Evolutionary conservation across 2,888 invertebrate species (phyloP), one percentile per base, ranked within the genome.

Genomic region (Cataglyphis albicans): DNA sequence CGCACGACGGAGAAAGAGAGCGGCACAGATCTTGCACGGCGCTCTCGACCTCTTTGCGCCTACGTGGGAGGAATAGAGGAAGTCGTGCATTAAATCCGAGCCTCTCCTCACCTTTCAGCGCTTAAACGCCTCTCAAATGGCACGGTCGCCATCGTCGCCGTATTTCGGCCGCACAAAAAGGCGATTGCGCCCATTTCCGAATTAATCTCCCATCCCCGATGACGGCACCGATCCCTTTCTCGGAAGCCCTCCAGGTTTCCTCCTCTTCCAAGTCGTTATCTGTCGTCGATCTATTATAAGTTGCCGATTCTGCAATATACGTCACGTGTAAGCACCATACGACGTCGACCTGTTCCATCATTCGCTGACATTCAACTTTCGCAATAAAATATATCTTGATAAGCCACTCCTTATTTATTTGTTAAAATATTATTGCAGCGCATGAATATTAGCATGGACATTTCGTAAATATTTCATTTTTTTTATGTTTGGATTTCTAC

Each of bases 21-120:
- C 67, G 85, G 74, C 76, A 82, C 82, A 61, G 81, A 84, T 85
- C 76, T 86, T 32, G 65, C 61, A 70, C 72, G 73, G 59, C 83
- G 65, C 82, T 63, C 59, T 85, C 91, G 90, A 91, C 89, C 91
- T 92, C 90, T 90, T 92, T 91, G 89, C 85, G 86, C 81, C 81
- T 90, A 91, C 91, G 93, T 92, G 93, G 92, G 92, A 90, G 91
- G 92, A 93, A 92, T 93, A 91, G 48, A 52, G 93, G 92, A 92
- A 92, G 92, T 92, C 90, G 91, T 88, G 90, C 90, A 92, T 92
- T 92, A 92, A 92, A 92, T 91, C 90, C 86, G 89, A 91, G 88
- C 90, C 90, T 91, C 89, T 91, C 89, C n/a, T n/a, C 87, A 90
- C 88, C 90, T 92, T 90, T 89, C 87, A 88, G 87, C 88, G 82